A percentile compares a stretch with the other conserved stretches of the same genome.
Conservation (phyloP, 2,797 vertebrate genomes). For the Coregonus sp. region DNA sequence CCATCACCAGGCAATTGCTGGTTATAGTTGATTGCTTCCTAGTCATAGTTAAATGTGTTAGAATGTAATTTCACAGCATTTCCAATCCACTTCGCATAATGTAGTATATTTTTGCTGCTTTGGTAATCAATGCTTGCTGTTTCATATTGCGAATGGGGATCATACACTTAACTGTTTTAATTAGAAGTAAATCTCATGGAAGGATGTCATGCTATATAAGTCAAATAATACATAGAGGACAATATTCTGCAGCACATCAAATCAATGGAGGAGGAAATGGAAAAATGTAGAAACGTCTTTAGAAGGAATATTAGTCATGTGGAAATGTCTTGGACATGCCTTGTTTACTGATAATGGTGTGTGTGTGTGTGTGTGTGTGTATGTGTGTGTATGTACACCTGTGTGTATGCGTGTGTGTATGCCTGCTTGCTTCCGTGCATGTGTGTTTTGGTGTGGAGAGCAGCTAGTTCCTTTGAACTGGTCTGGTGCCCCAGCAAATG, state of each 20-base stretch:
- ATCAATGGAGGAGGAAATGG: conserved; percentile 60
- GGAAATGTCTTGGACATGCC: background rate
- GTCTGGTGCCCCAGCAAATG: conserved; percentile 26
- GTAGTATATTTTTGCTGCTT: conserved; percentile 52
- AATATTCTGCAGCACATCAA: conserved; percentile 54
- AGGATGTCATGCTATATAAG: too few relatives aligned
- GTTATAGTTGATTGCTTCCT: background rate
- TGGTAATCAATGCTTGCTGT: conserved; percentile 49
- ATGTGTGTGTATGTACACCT: too few relatives aligned
- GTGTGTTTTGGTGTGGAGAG: background rate
- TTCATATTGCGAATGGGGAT: conserved; percentile 37
- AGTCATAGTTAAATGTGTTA: conserved; percentile 34
- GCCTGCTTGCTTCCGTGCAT: too few relatives aligned
- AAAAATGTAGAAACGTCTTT: conserved; percentile 49
- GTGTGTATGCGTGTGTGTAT: too few relatives aligned
- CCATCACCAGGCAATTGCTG: background rate
- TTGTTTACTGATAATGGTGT: background rate
- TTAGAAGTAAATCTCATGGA: conserved; percentile 26
- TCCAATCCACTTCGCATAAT: conserved; percentile 53
- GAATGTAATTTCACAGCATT: conserved; percentile 47
- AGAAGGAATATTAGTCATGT: background rate
- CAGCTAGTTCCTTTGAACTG: conserved; percentile 9
- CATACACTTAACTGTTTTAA: conserved; percentile 16
- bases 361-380: conserved; percentile 8
- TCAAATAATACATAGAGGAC: conserved; percentile 10